Evolutionary conservation across 2,888 invertebrate genomes (phyloP), one percentile per base, ranked within the genome.

Genomic region (Salticus scenicus): DNA sequence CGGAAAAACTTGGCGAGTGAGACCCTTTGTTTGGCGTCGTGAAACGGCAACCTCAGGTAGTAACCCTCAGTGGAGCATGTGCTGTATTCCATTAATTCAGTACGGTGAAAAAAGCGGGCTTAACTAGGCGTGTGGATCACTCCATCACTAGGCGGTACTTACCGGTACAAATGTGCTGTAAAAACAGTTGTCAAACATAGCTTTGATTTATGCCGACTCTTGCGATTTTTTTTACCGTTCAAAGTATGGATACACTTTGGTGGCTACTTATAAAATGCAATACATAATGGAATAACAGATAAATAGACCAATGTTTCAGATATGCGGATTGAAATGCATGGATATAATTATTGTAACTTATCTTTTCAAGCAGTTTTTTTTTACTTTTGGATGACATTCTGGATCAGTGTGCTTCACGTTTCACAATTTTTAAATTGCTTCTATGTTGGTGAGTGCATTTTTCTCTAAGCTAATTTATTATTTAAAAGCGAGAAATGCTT

Each of bases 321-420:
- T 83, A 83, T 83, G 82, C 47, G 70, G 33, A 82, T 27, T 83
- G 82, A 83, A 76, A 83, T 76, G 82, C 27, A 27, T 81, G 74
- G 70, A 70, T 42, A 37, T 37, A 42, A 1, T 69, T 73, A 33
- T 73, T 20, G 73, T 27, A 71, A 24, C 57, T 57, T n/a, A 14
- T 30, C 27, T 66, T 27, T 33, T 14, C 33, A 66, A 76, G 66
- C 51, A 66, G 72, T 83, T 70, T 83, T 83, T 12, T 33, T 42
- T n/a, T 64, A 76, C 30, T 57, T 57, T 57, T 75, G 57, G 70
- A 72, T 76, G 37, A 33, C 24, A 28, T 66, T 83, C 57, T 82
- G 17, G n/a, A 63, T 70, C 28, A 33, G 42, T n/a, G 30, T 69
- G 1, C 33, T 80, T 14, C 51, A 71, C 27, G 31, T 42, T 47